Conservation (phyloP, 1,140 invertebrate genomes). For the Plectrocnemia conspersa region DNA sequence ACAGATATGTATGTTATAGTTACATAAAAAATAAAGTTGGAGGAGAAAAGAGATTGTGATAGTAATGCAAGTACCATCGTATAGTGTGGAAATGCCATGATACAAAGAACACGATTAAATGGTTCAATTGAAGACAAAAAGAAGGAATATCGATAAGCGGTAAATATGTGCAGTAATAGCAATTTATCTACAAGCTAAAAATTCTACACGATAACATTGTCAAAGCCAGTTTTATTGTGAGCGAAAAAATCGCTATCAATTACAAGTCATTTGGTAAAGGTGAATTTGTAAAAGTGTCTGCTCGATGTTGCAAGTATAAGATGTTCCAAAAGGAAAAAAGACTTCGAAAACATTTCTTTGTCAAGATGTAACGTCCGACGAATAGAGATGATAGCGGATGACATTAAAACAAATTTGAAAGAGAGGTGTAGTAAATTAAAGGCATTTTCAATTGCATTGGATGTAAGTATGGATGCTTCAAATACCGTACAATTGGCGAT, state of each 20-base stretch:
- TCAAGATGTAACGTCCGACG: background rate
- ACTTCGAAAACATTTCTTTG: background rate
- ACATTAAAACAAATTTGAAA: background rate
- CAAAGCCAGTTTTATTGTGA: conserved; percentile 1
- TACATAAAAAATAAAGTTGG: too few species aligned
- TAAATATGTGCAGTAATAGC: too few species aligned
- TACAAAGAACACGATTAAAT: too few species aligned
- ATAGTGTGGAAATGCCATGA: too few species aligned
- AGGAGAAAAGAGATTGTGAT: too few species aligned
- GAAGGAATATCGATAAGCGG: too few species aligned
- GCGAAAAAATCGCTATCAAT: conserved; percentile 1
- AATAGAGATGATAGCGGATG: conserved; percentile 6
- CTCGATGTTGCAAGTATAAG: background rate
- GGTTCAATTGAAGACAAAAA: too few species aligned
- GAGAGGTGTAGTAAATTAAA: background rate
- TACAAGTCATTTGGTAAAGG: background rate
- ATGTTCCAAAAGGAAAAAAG: background rate
- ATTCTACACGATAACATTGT: background rate
- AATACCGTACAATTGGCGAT: background rate
- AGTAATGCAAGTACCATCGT: too few species aligned
- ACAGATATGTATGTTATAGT: too few species aligned
- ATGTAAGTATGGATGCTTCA: background rate
- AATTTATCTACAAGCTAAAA: conserved; percentile 1
- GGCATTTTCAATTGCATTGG: conserved; percentile 4
- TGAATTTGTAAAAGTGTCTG: conserved; percentile 1